Evolutionary conservation across 2,797 vertebrate species (phyloP).

Genomic region (Enteromius treurensis): DNA sequence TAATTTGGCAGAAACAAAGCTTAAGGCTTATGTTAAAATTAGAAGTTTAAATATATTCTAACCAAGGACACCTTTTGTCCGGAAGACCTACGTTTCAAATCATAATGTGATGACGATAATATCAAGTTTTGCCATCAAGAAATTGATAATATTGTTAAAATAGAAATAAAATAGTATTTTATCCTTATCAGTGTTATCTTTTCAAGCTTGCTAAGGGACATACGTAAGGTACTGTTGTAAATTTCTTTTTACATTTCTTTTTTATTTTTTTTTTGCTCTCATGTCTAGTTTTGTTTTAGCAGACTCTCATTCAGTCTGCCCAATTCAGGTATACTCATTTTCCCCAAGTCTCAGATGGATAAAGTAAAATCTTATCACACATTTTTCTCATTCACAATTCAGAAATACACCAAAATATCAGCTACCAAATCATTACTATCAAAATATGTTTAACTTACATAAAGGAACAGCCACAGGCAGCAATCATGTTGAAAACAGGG

Average conservation of each 20-base stretch:
- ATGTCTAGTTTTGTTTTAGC: not conserved
- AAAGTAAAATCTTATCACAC: not conserved
- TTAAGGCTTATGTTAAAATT: too few species aligned
- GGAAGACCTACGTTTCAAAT: too few species aligned
- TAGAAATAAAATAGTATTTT: not conserved
- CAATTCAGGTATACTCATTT: not conserved
- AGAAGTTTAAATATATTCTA: too few species aligned
- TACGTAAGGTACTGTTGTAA: not conserved
- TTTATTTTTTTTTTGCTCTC: not conserved
- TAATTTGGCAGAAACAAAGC: too few species aligned
- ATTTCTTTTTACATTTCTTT: not conserved
- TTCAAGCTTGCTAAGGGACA: not conserved
- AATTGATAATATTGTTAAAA: too few species aligned
- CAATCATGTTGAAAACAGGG: constrained; percentile 87
- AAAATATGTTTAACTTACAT: constrained; percentile 77
- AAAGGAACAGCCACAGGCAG: constrained; percentile 87
- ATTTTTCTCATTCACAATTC: not conserved
- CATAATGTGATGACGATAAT: too few species aligned
- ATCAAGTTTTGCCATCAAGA: too few species aligned
- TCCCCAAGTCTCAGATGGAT: not conserved
- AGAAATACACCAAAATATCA: not conserved
- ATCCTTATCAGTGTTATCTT: not conserved
- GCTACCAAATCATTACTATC: not conserved
- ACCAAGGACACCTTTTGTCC: too few species aligned
- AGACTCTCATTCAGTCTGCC: not conserved